Conservation (phyloP, 2,113 vertebrate species). For the Ameiurus melas region DNA sequence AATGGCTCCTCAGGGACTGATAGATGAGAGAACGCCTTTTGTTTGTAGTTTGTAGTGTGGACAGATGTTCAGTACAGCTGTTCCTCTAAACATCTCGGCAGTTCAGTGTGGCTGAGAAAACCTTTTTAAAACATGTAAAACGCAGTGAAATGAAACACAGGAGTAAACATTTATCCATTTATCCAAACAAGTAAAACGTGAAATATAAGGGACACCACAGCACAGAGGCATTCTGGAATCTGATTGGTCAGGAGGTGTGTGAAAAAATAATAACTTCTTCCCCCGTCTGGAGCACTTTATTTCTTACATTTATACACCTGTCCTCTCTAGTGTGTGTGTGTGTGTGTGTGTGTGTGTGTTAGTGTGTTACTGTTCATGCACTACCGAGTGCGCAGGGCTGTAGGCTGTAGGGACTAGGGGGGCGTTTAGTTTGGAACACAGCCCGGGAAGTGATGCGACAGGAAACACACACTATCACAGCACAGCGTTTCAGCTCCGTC, state of each 20-base stretch:
- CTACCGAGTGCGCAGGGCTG: background rate
- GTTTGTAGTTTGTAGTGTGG: background rate
- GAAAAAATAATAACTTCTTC: no score
- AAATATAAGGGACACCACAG: no score
- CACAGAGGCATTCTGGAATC: background rate
- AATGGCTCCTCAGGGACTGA: background rate
- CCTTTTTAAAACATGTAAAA: background rate
- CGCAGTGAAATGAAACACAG: background rate
- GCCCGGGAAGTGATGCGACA: background rate
- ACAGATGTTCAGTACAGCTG: constrained; percentile 20
- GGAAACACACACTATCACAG: background rate
- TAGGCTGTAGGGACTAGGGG: background rate
- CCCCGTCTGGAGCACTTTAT: no score
- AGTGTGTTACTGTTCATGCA: background rate
- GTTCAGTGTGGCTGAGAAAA: background rate
- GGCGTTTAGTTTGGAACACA: background rate
- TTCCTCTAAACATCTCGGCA: background rate
- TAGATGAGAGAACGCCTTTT: background rate
- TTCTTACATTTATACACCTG: no score
- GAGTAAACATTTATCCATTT: background rate
- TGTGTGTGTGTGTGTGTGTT: no score
- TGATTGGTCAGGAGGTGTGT: background rate
- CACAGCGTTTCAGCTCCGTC: background rate
- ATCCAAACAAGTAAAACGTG: background rate
- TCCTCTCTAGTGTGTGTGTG: no score